Conservation (phyloP, 2,888 invertebrate species). For the Philhelius pedissequus region DNA sequence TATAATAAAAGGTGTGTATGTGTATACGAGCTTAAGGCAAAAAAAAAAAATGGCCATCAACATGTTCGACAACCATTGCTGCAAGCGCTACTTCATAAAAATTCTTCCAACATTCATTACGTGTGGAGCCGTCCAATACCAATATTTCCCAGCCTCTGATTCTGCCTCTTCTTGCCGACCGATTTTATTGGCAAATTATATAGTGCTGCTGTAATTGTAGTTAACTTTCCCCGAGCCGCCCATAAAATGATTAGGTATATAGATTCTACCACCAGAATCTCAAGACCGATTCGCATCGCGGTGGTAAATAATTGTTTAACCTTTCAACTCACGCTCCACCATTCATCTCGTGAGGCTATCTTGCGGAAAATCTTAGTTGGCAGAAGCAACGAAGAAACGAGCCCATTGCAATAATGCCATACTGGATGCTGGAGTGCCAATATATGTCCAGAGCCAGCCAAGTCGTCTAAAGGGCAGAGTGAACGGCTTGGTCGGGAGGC, state of each 20-base stretch:
- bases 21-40: slow-evolving; percentile 7
- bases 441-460: not conserved
- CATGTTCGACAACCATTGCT: slow-evolving; percentile 44
- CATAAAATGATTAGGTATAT: slow-evolving; percentile 40
- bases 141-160: not conserved
- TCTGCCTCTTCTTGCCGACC: not conserved
- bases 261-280: slow-evolving; percentile 7
- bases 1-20: not conserved
- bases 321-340: slow-evolving; percentile 69
- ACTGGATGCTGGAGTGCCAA: not conserved
- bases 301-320: slow-evolving; percentile 72
- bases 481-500: too few species aligned
- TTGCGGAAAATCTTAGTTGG: slow-evolving; percentile 25
- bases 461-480: not conserved
- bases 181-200: slow-evolving; percentile 38
- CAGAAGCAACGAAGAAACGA: slow-evolving; percentile 38
- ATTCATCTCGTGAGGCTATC: slow-evolving; percentile 38
- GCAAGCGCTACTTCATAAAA: slow-evolving; percentile 51
- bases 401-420: not conserved
- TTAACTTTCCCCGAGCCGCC: slow-evolving; percentile 56
- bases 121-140: slow-evolving; percentile 13
- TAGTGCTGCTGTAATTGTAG: slow-evolving; percentile 59
- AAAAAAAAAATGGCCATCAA: slow-evolving; percentile 31
- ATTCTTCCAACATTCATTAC: slow-evolving; percentile 29
- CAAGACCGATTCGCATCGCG: slow-evolving; percentile 31